These are phyloP conservation scores for Cygnus atratus DNA, from an alignment of 2,113 vertebrate genomes.

Conservation along the genomic window DNA sequence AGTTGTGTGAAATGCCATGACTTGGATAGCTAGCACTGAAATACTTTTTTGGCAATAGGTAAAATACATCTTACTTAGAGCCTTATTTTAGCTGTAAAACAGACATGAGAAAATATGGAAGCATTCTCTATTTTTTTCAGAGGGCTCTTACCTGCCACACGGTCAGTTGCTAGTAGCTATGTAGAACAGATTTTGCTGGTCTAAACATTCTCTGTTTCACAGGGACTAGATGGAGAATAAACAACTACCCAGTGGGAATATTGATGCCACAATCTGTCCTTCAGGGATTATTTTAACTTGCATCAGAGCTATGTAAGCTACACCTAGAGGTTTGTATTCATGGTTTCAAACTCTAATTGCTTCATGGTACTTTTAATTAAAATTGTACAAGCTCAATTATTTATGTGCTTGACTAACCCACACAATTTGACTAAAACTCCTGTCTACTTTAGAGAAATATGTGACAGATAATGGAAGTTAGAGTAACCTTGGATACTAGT, in stretches of 20 bases:
- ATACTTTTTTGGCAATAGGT: background rate
- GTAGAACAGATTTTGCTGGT: background rate
- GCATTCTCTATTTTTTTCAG: background rate
- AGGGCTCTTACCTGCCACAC: background rate
- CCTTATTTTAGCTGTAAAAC: background rate
- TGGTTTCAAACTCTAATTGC: background rate
- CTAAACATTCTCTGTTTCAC: background rate
- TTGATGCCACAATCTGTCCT: background rate
- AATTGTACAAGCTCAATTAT: background rate
- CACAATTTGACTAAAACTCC: background rate
- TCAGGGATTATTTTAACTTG: background rate
- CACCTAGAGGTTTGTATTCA: background rate
- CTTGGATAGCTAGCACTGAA: background rate
- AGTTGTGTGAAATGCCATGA: conserved; percentile 54
- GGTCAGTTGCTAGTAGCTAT: background rate
- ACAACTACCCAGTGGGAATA: background rate
- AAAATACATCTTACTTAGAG: background rate
- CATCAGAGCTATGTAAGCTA: background rate
- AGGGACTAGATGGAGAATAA: background rate
- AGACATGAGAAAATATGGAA: background rate
- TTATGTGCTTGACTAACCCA: background rate
- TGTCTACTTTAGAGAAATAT: background rate
- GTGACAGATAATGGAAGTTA: background rate
- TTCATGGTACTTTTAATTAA: background rate
- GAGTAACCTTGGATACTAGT: background rate